Conservation (phyloP, 1,140 invertebrate species). For the Tetraneura akinire region DNA sequence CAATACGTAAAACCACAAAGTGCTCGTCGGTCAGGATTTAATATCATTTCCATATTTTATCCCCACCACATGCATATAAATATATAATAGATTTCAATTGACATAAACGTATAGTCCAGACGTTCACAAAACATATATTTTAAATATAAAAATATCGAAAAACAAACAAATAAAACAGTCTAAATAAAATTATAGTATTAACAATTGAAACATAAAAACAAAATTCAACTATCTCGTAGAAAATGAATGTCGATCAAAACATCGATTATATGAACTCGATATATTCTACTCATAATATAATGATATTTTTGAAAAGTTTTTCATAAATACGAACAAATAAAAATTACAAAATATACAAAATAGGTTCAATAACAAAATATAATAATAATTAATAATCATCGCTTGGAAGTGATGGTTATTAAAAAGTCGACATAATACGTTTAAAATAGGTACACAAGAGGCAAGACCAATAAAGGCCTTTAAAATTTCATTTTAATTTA, state of each 20-base stretch:
- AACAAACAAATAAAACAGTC: background rate
- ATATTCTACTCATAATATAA: no score
- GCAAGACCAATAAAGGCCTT: no score
- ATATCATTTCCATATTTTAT: constrained; percentile 33
- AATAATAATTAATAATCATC: no score
- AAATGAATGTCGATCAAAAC: background rate
- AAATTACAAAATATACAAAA: no score
- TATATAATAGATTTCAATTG: background rate
- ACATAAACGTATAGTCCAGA: background rate
- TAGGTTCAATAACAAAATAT: no score
- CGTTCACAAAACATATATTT: background rate
- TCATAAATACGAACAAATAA: no score
- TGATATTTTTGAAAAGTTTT: no score
- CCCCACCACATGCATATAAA: background rate
- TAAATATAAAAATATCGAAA: background rate
- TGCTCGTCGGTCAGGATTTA: constrained; percentile 36
- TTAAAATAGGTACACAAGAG: no score
- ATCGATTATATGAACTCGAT: no score
- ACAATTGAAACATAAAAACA: background rate
- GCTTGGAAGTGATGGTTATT: no score
- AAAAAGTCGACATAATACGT: no score
- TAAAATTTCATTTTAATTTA: no score
- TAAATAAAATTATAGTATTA: background rate
- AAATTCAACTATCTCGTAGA: background rate
- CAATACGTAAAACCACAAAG: constrained; percentile 34